Base-by-base conservation (phyloP, 2,888 invertebrate genomes). In the Scelioninae gen. 1 region DNA sequence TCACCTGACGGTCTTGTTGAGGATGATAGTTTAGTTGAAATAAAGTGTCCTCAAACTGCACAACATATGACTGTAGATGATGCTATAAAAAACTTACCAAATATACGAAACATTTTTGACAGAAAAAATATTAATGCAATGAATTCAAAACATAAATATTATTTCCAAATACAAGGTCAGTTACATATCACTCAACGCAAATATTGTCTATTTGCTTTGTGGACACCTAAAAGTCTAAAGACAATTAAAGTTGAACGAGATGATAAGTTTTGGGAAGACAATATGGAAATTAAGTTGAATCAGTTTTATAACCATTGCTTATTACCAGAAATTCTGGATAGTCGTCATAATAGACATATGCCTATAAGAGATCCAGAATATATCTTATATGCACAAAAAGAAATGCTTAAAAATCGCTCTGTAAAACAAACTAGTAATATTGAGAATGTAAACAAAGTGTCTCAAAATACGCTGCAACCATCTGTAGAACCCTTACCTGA, bases 271-370 rank as follows among this genome's bases (percentile, higher is more conserved):
- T 43, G n/a, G 43, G 43, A 58, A 43, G 13, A 32, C 6, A 32
- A 55, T 5, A 55, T 55, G 31, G 49, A 29, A 49, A 10, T 6
- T 9, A 6, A 15, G 13, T 15, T 58, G 40, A 9, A 2, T 38
- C 29, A 29, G 10, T 63, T 63, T n/a, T 47, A 32, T 15, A 29
- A 47, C 10, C 56, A 49, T 4, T 83, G 79, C 40, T 5, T 83
- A 11, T 43, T 79, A 8, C 78, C 77, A 5, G 83, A 83, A 56
- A 63, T 75, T 29, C 9, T 63, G 6, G 62, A 63, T n/a, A 63
- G 47, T 47, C 62, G 62, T 34, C 29, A 63, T 11, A 63, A 63
- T 31, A 13, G 62, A 40, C 47, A 58, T 32, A 47, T 66, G 49
- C 8, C 11, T 4, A 60, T 82, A 29, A 47, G 71, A 32, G 77